Evolutionary conservation across 2,797 vertebrate genomes (phyloP).

Genomic region (Bradypodion ventrale): DNA sequence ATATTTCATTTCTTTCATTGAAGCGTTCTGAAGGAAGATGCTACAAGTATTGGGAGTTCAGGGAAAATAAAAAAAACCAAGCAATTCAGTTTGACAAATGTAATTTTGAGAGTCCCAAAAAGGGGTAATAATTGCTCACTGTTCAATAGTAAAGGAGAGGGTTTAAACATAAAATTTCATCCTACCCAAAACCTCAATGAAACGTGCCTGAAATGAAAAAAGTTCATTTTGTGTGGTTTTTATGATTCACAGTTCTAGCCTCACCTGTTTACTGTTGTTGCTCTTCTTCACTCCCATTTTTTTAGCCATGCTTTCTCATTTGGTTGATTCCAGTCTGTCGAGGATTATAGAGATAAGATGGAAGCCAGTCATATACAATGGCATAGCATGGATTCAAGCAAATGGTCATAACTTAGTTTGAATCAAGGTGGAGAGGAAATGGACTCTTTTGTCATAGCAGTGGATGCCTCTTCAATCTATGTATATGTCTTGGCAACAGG

Average conservation of each 20-base stretch:
- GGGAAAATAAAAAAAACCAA: conserved; percentile 3
- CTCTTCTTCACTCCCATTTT: not conserved
- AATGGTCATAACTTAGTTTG: not conserved
- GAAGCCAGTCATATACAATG: not conserved
- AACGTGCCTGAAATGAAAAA: too few relatives aligned
- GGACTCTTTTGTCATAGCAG: too few relatives aligned
- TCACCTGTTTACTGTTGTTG: not conserved
- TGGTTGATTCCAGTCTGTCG: not conserved
- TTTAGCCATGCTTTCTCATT: not conserved
- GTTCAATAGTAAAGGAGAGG: not conserved
- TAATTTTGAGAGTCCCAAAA: not conserved
- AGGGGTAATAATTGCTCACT: not conserved
- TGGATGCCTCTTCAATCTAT: too few relatives aligned
- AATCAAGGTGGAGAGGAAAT: not conserved
- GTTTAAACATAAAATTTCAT: not conserved
- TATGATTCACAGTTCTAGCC: not conserved
- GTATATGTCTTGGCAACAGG: too few relatives aligned
- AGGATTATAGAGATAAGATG: not conserved
- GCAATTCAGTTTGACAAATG: too few relatives aligned
- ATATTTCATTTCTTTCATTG: not conserved
- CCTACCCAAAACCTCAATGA: not conserved
- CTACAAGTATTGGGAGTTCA: not conserved
- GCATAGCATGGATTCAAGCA: not conserved
- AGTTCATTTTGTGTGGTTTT: not conserved
- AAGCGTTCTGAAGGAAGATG: not conserved